Percentiles rank a stretch among this genome's conserved stretches.
Evolutionary conservation across 2,113 vertebrate genomes (phyloP).

Genomic region (Poecile atricapillus): DNA sequence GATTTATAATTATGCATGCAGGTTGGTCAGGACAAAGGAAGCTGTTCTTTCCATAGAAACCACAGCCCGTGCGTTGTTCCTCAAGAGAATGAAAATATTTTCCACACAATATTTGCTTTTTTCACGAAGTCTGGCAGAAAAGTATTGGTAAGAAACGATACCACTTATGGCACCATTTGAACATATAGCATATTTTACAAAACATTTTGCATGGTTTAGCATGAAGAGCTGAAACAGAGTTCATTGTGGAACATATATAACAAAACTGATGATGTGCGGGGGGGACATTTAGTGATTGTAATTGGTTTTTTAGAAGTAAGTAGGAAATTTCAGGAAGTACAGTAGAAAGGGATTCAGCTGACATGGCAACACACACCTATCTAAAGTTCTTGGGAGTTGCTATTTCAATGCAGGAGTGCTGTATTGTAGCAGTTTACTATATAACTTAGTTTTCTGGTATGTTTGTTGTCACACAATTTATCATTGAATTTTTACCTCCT

Average conservation of each 20-base stretch:
- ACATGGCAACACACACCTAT: neutral
- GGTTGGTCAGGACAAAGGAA: constrained; percentile 88
- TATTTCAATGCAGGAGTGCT: neutral
- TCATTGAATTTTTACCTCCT: neutral
- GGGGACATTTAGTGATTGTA: neutral
- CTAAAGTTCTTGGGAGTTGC: neutral
- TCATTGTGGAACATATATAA: neutral
- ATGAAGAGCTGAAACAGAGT: neutral
- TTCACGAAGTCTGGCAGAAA: constrained; percentile 96
- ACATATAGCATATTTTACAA: neutral
- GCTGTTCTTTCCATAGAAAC: constrained; percentile 87
- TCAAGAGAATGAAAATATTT: constrained; percentile 91
- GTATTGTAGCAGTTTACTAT: neutral
- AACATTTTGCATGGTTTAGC: neutral
- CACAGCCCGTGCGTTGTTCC: constrained; percentile 87
- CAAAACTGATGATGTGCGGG: neutral
- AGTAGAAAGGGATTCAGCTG: neutral
- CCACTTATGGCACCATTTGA: neutral
- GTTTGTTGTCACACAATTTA: neutral
- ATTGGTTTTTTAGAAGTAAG: neutral
- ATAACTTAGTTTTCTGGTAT: neutral
- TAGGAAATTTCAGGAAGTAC: neutral
- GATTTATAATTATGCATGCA: constrained; percentile 63
- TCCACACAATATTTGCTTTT: constrained; percentile 95
- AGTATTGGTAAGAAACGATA: constrained; percentile 86